Base-by-base conservation (phyloP, 2,888 invertebrate genomes). In the Sericinus montela region DNA sequence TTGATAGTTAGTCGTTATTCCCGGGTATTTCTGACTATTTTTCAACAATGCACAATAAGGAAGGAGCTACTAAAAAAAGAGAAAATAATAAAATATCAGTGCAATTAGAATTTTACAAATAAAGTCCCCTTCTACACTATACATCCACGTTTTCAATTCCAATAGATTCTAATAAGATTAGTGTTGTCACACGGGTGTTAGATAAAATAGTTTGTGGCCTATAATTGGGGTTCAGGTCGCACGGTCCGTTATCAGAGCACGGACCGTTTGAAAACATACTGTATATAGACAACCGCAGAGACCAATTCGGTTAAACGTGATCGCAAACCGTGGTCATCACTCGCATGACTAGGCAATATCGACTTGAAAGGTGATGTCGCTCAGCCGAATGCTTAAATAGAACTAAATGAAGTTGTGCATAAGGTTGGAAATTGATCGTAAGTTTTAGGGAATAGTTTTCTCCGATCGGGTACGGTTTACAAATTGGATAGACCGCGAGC, bases 161-260 rank as follows among this genome's bases (percentile, higher is more conserved):
- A 78, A 87, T 88, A 86, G 82, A 87, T 87, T 78, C 79, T 83
- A 86, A 88, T 79, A 77, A 85, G 87, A 88, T 87, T 87, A 88
- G 71, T 68, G 80, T 75, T 82, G 88, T 87, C 87, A 78, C 83
- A 80, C 79, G 80, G 83, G 83, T 71, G 84, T 83, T 80, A 84
- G 85, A 85, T 85, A 85, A 86, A 87, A 86, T 85, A 86, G 85
- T 86, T 86, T 85, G 85, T 84, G 86, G 86, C 72, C 85, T 83
- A 86, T 87, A 87, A 86, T 85, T 86, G 86, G 77, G 81, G 81
- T 77, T 72, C 77, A 72, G 70, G 68, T 65, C 72, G 67, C 64
- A 55, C 64, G 65, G 58, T 59, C 67, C 62, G 58, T 61, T 59
- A 57, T 58, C 53, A 56, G 29, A 41, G 34, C n/a, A 9, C 8